Conservation (phyloP, 2,888 invertebrate species). For the Sinohyriopsis cumingii region DNA sequence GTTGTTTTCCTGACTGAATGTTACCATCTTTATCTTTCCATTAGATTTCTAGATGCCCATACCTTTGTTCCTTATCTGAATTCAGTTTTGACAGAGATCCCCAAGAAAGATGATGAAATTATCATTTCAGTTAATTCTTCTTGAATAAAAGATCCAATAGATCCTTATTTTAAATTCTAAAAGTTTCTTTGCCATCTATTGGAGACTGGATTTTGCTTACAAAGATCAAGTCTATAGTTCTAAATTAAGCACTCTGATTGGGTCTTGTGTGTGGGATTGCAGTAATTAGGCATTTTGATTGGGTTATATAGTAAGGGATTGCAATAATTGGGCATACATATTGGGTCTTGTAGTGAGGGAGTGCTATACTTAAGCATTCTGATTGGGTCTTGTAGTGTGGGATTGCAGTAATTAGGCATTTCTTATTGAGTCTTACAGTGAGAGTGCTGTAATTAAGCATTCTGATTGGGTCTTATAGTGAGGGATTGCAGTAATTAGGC, state of each 20-base stretch:
- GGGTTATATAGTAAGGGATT: not conserved
- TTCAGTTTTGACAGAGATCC: not conserved
- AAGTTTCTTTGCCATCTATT: too few species aligned
- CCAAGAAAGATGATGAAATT: too few species aligned
- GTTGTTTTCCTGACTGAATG: conserved; percentile 2
- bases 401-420: too few species aligned
- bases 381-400: too few species aligned
- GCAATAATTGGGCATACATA: too few species aligned
- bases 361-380: not conserved
- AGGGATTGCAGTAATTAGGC: accelerated
- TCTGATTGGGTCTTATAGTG: too few species aligned
- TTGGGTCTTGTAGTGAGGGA: not conserved
- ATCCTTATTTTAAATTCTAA: too few species aligned
- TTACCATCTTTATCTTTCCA: conserved; percentile 7
- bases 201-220: too few species aligned
- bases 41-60: conserved; percentile 4
- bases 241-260: not conserved
- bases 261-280: not conserved
- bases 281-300: not conserved
- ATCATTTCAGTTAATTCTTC: too few species aligned
- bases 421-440: too few species aligned
- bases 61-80: not conserved
- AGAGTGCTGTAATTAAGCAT: too few species aligned
- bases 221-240: not conserved
- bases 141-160: too few species aligned